Percentiles rank a stretch among this genome's conserved stretches.
These are phyloP conservation scores for Psittacula derbiana DNA, from an alignment of 2,797 vertebrate species.

Conservation along the genomic window DNA sequence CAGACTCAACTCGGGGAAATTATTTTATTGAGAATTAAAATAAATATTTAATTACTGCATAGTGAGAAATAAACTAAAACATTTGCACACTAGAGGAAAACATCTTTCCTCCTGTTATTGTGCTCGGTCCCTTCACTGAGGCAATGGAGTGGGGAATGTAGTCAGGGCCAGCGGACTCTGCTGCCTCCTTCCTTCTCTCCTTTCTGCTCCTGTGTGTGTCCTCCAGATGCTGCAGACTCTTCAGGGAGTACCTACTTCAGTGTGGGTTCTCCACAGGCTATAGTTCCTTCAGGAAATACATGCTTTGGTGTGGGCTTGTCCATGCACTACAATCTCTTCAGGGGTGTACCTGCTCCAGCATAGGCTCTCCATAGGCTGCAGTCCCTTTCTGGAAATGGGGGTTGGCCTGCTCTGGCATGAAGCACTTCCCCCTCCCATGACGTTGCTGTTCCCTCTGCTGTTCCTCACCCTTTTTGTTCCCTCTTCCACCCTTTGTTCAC, in stretches of 20 bases:
- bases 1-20: background rate
- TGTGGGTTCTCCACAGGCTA: background rate
- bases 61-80: background rate
- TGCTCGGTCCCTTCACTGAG: background rate
- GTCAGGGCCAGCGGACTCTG: background rate
- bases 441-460: background rate
- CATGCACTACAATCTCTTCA: background rate
- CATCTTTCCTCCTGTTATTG: background rate
- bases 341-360: background rate
- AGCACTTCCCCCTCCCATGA: background rate
- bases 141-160: background rate
- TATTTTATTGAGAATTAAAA: background rate
- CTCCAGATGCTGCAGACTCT: background rate
- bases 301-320: background rate
- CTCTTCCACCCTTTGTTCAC: background rate
- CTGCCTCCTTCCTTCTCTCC: background rate
- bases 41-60: background rate
- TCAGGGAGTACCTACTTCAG: background rate
- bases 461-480: background rate
- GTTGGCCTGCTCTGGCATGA: background rate
- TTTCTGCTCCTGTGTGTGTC: background rate
- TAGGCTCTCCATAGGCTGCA: fast-evolving
- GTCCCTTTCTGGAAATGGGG: background rate
- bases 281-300: background rate
- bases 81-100: background rate